These are phyloP conservation scores for Anthonomus grandis DNA, from an alignment of 1,140 invertebrate species.

Conservation along the genomic window DNA sequence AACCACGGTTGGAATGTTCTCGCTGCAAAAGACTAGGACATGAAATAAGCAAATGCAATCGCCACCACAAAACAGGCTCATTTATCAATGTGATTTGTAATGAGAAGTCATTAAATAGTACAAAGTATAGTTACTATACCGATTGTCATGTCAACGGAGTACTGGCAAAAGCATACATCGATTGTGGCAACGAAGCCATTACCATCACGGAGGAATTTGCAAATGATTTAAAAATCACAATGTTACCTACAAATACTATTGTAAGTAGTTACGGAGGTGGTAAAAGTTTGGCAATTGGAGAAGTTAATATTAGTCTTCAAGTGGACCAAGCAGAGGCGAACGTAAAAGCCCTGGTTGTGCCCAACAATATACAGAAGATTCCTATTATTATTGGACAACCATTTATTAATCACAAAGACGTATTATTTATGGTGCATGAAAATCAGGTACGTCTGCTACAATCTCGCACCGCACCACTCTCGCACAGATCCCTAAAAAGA, in stretches of 20 bases:
- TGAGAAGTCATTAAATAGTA: no score
- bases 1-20: no score
- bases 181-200: slow-evolving; percentile 20
- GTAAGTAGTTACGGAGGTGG: slow-evolving; percentile 6
- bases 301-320: slow-evolving; percentile 17
- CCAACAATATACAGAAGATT: slow-evolving; percentile 17
- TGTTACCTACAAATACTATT: background rate
- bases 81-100: no score
- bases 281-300: slow-evolving; percentile 6
- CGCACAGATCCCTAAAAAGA: no score
- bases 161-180: slow-evolving; percentile 9
- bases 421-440: background rate
- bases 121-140: no score
- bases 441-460: no score
- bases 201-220: slow-evolving; percentile 12
- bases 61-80: no score
- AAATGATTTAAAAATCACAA: slow-evolving; percentile 7
- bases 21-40: no score
- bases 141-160: slow-evolving; percentile 17
- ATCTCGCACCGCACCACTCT: no score
- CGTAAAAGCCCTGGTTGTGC: slow-evolving; percentile 23
- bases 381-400: slow-evolving; percentile 28
- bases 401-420: slow-evolving; percentile 19
- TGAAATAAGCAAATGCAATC: no score
- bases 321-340: slow-evolving; percentile 12